These are phyloP conservation scores for Agriopis leucophaearia DNA, from an alignment of 2,888 invertebrate species.

Conservation along the genomic window DNA sequence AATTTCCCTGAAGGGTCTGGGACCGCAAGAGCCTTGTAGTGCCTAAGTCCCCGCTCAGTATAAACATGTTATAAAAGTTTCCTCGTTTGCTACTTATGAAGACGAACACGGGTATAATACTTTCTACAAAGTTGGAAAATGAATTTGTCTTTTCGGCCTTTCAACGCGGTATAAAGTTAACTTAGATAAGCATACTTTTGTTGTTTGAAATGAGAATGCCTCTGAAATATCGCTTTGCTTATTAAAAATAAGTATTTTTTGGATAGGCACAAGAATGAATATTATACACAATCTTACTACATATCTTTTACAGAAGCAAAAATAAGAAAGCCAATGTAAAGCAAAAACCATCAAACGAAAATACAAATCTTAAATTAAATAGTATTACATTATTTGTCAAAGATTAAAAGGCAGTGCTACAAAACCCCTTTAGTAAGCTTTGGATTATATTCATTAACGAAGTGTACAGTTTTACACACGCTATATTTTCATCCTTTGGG, in stretches of 20 bases:
- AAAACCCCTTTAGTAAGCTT: too few species aligned
- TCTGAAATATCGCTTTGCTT: background rate
- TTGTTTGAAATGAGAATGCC: conserved; percentile 24
- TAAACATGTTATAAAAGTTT: conserved; percentile 65
- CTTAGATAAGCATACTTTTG: conserved; percentile 25
- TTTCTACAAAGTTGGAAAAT: conserved; percentile 38
- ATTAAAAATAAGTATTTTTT: background rate
- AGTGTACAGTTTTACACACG: background rate
- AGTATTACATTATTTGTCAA: too few species aligned
- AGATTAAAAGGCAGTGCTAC: too few species aligned
- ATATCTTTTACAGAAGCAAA: too few species aligned
- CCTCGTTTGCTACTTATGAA: conserved; percentile 58
- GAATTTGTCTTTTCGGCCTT: conserved; percentile 47
- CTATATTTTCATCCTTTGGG: conserved; percentile 31
- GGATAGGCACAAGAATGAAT: too few species aligned
- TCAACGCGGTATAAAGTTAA: conserved; percentile 34
- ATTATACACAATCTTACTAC: too few species aligned
- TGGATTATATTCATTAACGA: too few species aligned
- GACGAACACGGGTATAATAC: conserved; percentile 48
- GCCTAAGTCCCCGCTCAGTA: conserved; percentile 54
- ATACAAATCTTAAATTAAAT: too few species aligned
- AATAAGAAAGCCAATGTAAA: too few species aligned
- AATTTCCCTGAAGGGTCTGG: conserved; percentile 64
- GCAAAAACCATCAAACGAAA: too few species aligned
- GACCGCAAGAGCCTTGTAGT: conserved; percentile 51